A percentile compares a stretch with the other conserved stretches of the same genome.
These are phyloP conservation scores for Keiferia lycopersicella DNA, from an alignment of 2,888 invertebrate genomes.

Conservation along the genomic window DNA sequence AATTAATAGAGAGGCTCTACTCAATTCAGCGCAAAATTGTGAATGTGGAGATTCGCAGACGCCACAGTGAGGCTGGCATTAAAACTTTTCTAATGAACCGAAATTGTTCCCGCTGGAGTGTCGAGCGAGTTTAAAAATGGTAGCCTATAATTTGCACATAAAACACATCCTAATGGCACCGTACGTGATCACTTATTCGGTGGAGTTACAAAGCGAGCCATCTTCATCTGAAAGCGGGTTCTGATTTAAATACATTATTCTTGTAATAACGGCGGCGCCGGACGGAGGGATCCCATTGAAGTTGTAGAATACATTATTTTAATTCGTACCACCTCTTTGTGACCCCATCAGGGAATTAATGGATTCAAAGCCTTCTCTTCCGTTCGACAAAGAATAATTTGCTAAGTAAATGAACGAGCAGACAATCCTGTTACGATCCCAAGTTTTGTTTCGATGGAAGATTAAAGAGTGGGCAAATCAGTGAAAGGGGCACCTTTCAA, in stretches of 20 bases:
- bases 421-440: slow-evolving; percentile 77
- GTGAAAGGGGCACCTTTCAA: slow-evolving; percentile 70
- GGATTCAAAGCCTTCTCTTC: slow-evolving; percentile 80
- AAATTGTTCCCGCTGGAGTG: slow-evolving; percentile 63
- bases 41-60: slow-evolving; percentile 25
- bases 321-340: slow-evolving; percentile 80
- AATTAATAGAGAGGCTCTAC: slow-evolving; percentile 55
- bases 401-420: slow-evolving; percentile 80
- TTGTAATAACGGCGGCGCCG: slow-evolving; percentile 76
- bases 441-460: slow-evolving; percentile 78
- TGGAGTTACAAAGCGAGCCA: slow-evolving; percentile 70
- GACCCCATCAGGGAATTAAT: slow-evolving; percentile 79
- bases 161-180: slow-evolving; percentile 77
- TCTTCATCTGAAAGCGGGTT: slow-evolving; percentile 78
- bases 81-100: slow-evolving; percentile 74
- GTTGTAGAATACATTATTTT: slow-evolving; percentile 80
- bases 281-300: slow-evolving; percentile 78
- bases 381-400: slow-evolving; percentile 81
- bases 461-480: slow-evolving; percentile 76
- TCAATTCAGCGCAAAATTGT: slow-evolving; percentile 27
- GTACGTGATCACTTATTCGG: slow-evolving; percentile 79
- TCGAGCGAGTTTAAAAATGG: slow-evolving; percentile 74
- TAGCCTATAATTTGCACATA: slow-evolving; percentile 80
- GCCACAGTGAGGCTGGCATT: slow-evolving; percentile 44
- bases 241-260: slow-evolving; percentile 81